Base-by-base conservation (phyloP, 2,888 invertebrate species). In the Phengaris arion region DNA sequence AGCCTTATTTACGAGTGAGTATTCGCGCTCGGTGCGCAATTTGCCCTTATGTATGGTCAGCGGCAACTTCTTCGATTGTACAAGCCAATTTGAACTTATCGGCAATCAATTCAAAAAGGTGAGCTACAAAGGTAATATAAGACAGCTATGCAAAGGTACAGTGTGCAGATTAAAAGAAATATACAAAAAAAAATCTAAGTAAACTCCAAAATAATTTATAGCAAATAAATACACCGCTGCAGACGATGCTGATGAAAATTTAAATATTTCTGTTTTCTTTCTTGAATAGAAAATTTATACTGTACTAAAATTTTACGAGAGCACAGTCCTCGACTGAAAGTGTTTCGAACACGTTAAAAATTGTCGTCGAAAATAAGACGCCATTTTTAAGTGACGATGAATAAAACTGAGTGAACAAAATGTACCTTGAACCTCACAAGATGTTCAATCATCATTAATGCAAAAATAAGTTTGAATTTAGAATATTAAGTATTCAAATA, bases 201-300 rank as follows among this genome's bases (percentile, higher is more conserved):
- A 64, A 64, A 64, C 35, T 15, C 6, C n/a, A 15, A 8, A 9
- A 57, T 15, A 57, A 8, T 3, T 22, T 22, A 15, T 9, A 13
- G 35, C 35, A 12, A 64, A 64, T 64, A 64, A 64, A 64, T 64
- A 35, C 9, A 22, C 9, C 59, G 35, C 64, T 6, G 64, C 64
- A 64, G 64, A 64, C 64, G 35, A 64, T 6, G 12, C 64, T 64
- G 64, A 45, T 45, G 35, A 35, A 64, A 35, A 64, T 64, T 64
- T 45, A 64, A 64, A 64, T 64, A 64, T 64, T 64, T 64, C 64
- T 64, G 64, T 64, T 64, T 35, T 64, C 64, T 64, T 64, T 64
- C 12, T 12, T 35, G 64, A 64, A 64, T 64, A 35, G 35, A 64
- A 45, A 64, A 64, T 64, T 64, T 64, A 64, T 64, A 35, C 64